Base-by-base conservation (phyloP, 1,140 invertebrate species). In the Liolophura sinensis region DNA sequence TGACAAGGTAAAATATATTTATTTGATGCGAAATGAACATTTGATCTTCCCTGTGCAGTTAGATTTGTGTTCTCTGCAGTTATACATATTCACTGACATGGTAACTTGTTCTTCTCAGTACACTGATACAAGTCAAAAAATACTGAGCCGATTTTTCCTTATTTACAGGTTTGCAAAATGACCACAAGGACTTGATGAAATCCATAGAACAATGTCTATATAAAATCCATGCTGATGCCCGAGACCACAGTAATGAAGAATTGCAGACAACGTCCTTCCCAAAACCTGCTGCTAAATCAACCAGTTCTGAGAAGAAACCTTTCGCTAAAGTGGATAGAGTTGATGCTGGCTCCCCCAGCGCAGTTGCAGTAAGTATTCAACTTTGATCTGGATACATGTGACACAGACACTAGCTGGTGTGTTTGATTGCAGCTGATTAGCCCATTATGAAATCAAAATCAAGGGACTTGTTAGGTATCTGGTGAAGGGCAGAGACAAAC, bases 151-250 rank as follows among this genome's bases (percentile, higher is more conserved):
- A 1, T 60, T 14, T 14, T 12, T 50, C 18, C 14, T 25, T 27
- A 50, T 75, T 73, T 83, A 20, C 74, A 94, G 92, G 91, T 85
- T 84, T 97, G n/a, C 91, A 92, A 85, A 97, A 96, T 87, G 95
- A 97, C 83, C 90, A 93, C 76, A 94, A 92, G 82, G 86, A 82
- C 12, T 60, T 96, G n/a, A 95, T 95, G 90, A 89, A 89, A 70
- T 87, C 90, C 79, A 96, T 98, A 69, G 94, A 97, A 78, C 84
- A 87, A 65, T 90, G 90, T 24, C 81, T 96, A 9, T 86, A 88
- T 68, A 82, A 85, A 50, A 84, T 92, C 24, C 87, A 89, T 73
- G 78, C 75, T 11, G 66, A 78, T 18, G 76, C 81, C 7, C 61
- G 77, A 52, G 40, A 68, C 31, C 31, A 40, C 31, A 40, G 31